A percentile compares a stretch with the other conserved stretches of the same genome.
Conservation (phyloP, 2,888 invertebrate genomes). For the Pammene aurita region DNA sequence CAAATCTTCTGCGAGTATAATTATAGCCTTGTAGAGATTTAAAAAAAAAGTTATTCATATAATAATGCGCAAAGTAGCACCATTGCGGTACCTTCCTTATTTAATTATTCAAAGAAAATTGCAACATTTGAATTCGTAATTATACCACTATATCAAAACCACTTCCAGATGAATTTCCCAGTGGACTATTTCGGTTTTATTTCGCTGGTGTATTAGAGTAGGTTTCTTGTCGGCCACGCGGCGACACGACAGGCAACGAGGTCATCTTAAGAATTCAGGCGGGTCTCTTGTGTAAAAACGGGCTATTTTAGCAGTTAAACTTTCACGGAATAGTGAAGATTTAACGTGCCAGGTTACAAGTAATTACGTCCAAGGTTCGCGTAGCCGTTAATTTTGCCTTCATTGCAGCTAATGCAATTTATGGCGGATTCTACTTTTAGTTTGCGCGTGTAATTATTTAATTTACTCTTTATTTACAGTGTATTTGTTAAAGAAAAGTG, state of each 20-base stretch:
- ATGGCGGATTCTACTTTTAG: slow-evolving; percentile 18
- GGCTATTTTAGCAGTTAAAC: slow-evolving; percentile 4
- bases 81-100: not conserved
- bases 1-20: no score
- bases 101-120: slow-evolving; percentile 19
- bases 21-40: no score
- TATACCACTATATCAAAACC: slow-evolving; percentile 25
- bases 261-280: slow-evolving; percentile 11
- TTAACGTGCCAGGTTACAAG: slow-evolving; percentile 15
- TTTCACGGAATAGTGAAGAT: slow-evolving; percentile 9
- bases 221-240: slow-evolving; percentile 12
- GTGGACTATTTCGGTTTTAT: slow-evolving; percentile 28
- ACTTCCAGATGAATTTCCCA: slow-evolving; percentile 31
- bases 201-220: slow-evolving; percentile 9
- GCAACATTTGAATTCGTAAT: slow-evolving; percentile 31
- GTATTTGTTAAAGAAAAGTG: not conserved
- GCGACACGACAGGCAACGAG: slow-evolving; percentile 11
- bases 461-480: not conserved
- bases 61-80: not conserved
- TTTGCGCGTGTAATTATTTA: slow-evolving; percentile 19
- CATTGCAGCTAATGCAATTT: slow-evolving; percentile 30
- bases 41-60: no score
- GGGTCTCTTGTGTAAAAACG: slow-evolving; percentile 11
- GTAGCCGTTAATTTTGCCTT: slow-evolving; percentile 27
- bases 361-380: slow-evolving; percentile 16